These are phyloP conservation scores for Lysandra bellargus DNA, from an alignment of 2,888 invertebrate genomes.

Conservation along the genomic window DNA sequence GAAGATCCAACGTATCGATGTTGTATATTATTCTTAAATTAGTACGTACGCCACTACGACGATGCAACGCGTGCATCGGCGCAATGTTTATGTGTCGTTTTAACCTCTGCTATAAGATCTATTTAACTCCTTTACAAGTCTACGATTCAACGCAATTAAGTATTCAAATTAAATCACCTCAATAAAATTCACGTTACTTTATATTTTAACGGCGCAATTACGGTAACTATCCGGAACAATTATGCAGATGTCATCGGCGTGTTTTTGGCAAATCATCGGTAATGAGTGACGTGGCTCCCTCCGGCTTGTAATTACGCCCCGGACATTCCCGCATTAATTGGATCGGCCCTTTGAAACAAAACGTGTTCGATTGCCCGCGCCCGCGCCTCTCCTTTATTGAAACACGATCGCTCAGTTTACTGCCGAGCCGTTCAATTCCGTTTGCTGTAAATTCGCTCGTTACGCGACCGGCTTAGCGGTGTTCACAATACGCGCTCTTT, in stretches of 20 bases:
- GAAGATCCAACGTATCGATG: too few relatives aligned
- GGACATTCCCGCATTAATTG: slow-evolving; percentile 62
- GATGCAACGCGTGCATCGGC: too few relatives aligned
- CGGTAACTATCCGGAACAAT: slow-evolving; percentile 26
- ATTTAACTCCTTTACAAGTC: not conserved
- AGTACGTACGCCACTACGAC: too few relatives aligned
- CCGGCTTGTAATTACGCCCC: slow-evolving; percentile 54
- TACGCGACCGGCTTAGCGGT: slow-evolving; percentile 34
- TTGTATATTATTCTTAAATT: too few relatives aligned
- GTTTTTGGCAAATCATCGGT: slow-evolving; percentile 41
- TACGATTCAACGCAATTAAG: not conserved
- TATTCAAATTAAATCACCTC: not conserved
- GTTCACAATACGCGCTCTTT: slow-evolving; percentile 24
- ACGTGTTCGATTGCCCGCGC: slow-evolving; percentile 39
- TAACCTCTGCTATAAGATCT: not conserved
- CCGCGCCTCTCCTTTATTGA: slow-evolving; percentile 44
- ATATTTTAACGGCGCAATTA: not conserved
- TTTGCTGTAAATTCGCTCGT: slow-evolving; percentile 46
- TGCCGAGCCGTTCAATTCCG: slow-evolving; percentile 43
- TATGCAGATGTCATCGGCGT: slow-evolving; percentile 40
- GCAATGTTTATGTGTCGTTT: too few relatives aligned
- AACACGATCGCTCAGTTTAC: slow-evolving; percentile 47
- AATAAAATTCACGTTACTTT: not conserved
- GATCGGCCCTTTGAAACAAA: slow-evolving; percentile 52
- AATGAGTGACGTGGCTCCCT: slow-evolving; percentile 48